These are phyloP conservation scores for Conistra vaccinii DNA, from an alignment of 2,888 invertebrate genomes.

Conservation along the genomic window DNA sequence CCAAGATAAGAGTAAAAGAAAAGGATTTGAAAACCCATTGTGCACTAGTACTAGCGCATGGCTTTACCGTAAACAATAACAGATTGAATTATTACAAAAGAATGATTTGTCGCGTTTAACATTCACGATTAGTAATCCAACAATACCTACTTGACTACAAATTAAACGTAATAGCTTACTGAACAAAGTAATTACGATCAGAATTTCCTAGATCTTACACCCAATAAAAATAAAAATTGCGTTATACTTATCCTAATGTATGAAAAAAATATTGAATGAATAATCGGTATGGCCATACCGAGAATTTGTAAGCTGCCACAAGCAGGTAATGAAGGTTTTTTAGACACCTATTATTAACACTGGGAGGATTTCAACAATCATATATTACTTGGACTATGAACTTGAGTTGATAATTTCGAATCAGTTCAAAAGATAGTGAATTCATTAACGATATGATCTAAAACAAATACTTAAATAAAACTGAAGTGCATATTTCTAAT, in stretches of 20 bases:
- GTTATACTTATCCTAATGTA: not conserved
- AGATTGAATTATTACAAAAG: slow-evolving; percentile 21
- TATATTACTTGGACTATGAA: not conserved
- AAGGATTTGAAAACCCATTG: slow-evolving; percentile 37
- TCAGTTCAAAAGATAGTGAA: not conserved
- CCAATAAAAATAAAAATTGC: slow-evolving; percentile 2
- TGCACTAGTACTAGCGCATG: slow-evolving; percentile 7
- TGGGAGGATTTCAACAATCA: not conserved
- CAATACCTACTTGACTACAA: slow-evolving; percentile 19
- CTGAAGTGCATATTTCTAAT: no score
- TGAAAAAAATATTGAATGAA: not conserved
- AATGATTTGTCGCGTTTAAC: slow-evolving; percentile 29
- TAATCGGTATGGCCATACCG: not conserved
- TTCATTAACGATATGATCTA: not conserved
- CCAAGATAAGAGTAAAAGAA: slow-evolving; percentile 35
- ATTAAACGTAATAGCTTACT: not conserved
- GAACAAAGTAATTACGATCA: not conserved
- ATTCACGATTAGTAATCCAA: slow-evolving; percentile 17
- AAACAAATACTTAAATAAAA: no score
- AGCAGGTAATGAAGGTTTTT: not conserved
- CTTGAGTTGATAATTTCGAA: not conserved
- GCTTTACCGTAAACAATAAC: slow-evolving; percentile 33
- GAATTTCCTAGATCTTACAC: slow-evolving; percentile 7
- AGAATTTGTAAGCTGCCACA: slow-evolving; percentile 3
- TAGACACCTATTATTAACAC: not conserved